These are phyloP conservation scores for Napeogenes inachia DNA, from an alignment of 2,888 invertebrate species.

Conservation along the genomic window DNA sequence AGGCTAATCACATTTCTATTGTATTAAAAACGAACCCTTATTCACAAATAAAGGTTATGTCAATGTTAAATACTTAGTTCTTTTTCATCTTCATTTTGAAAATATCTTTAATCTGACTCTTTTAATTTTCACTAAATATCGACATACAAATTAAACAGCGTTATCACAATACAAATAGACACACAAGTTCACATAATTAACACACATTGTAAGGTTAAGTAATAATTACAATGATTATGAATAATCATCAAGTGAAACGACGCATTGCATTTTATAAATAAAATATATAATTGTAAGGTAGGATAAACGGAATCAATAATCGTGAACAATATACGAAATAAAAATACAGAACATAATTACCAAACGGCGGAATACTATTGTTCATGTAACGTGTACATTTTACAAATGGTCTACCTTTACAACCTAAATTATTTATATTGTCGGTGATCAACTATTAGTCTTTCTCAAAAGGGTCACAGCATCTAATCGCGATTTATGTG, in stretches of 20 bases:
- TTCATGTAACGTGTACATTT: not conserved
- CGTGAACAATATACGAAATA: not conserved
- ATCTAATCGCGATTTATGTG: conserved; percentile 34
- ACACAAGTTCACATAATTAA: conserved; percentile 10
- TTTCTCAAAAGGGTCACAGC: conserved; percentile 52
- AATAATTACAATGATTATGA: not conserved
- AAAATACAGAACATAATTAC: conserved; percentile 15
- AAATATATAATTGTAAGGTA: too few relatives aligned
- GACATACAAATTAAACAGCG: not conserved
- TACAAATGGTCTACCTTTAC: conserved; percentile 4
- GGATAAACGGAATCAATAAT: not conserved
- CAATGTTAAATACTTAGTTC: too few relatives aligned
- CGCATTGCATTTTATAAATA: too few relatives aligned
- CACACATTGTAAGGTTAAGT: conserved; percentile 5
- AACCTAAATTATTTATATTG: conserved; percentile 27
- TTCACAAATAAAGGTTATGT: too few relatives aligned
- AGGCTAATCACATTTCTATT: too few relatives aligned
- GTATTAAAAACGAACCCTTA: too few relatives aligned
- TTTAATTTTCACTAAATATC: too few relatives aligned
- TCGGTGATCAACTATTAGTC: conserved; percentile 45
- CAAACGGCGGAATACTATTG: not conserved
- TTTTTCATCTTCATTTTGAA: too few relatives aligned
- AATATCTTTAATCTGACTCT: too few relatives aligned
- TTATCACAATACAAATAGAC: conserved; percentile 1
- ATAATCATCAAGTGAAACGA: too few relatives aligned